Evolutionary conservation across 1,140 invertebrate species (phyloP).

Genomic region (Caenorhabditis brenneri): DNA sequence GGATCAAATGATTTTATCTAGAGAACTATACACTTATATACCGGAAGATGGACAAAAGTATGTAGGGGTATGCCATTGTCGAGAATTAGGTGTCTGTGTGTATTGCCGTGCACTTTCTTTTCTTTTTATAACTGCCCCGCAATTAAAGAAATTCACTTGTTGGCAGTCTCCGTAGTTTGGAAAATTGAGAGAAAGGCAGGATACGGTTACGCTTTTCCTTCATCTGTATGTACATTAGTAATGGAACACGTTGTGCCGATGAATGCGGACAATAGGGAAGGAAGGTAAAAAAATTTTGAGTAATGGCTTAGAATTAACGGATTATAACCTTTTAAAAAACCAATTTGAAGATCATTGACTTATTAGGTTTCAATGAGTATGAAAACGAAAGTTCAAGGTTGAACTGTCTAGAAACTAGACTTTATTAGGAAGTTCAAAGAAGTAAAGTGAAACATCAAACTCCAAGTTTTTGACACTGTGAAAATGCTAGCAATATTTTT

Average conservation of each 20-base stretch:
- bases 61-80: not conserved
- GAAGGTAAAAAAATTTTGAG: not conserved
- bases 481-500: too few relatives aligned
- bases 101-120: not conserved
- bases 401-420: not conserved
- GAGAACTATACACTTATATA: not conserved
- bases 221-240: slow-evolving; percentile 17
- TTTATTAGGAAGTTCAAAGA: not conserved
- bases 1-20: not conserved
- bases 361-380: not conserved
- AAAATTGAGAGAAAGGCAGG: not conserved
- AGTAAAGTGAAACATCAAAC: too few relatives aligned
- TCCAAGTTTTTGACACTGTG: too few relatives aligned
- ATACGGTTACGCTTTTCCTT: slow-evolving; percentile 28
- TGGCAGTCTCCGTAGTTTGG: not conserved
- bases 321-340: not conserved
- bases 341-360: not conserved
- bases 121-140: slow-evolving; percentile 1
- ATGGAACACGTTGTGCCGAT: slow-evolving; percentile 6
- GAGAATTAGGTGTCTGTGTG: not conserved
- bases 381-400: not conserved
- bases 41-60: not conserved
- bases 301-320: not conserved
- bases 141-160: slow-evolving; percentile 40
- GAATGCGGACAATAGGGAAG: not conserved